Conservation (phyloP, 2,888 invertebrate genomes). For the Xylocampa areola region DNA sequence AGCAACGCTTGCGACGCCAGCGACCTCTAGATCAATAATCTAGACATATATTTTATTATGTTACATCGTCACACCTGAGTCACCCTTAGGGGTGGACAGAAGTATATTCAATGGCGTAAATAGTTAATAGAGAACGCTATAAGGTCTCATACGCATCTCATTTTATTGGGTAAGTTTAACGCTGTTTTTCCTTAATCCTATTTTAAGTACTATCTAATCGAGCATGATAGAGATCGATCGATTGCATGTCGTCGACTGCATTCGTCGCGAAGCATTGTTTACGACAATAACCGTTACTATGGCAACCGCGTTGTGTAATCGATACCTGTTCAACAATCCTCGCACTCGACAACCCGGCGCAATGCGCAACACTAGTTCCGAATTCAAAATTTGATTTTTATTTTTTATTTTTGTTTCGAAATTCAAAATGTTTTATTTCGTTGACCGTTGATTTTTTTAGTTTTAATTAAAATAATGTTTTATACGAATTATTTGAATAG, state of each 20-base stretch:
- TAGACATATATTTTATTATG: too few relatives aligned
- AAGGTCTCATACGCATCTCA: too few relatives aligned
- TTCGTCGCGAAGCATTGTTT: slow-evolving; percentile 69
- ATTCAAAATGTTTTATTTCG: slow-evolving; percentile 61
- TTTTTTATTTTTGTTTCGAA: slow-evolving; percentile 57
- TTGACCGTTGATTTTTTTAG: slow-evolving; percentile 39
- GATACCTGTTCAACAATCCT: slow-evolving; percentile 70
- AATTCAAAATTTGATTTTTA: slow-evolving; percentile 66
- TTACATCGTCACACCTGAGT: too few relatives aligned
- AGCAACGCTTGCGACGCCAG: too few relatives aligned
- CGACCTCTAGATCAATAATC: too few relatives aligned
- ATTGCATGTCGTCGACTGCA: slow-evolving; percentile 37
- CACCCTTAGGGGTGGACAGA: too few relatives aligned
- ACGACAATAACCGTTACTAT: slow-evolving; percentile 76
- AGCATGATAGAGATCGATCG: slow-evolving; percentile 36
- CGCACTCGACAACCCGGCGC: slow-evolving; percentile 71
- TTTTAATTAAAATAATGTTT: slow-evolving; percentile 55
- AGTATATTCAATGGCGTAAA: too few relatives aligned
- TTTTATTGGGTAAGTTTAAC: too few relatives aligned
- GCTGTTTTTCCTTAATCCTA: slow-evolving; percentile 5
- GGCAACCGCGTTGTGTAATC: slow-evolving; percentile 77
- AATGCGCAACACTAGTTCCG: slow-evolving; percentile 77
- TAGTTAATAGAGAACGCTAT: too few relatives aligned
- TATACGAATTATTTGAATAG: slow-evolving; percentile 79
- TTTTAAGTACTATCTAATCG: slow-evolving; percentile 21